A percentile compares a stretch with the other conserved stretches of the same genome.
Conservation (phyloP, 2,797 vertebrate species). For the Alcedo quadribrachys region DNA sequence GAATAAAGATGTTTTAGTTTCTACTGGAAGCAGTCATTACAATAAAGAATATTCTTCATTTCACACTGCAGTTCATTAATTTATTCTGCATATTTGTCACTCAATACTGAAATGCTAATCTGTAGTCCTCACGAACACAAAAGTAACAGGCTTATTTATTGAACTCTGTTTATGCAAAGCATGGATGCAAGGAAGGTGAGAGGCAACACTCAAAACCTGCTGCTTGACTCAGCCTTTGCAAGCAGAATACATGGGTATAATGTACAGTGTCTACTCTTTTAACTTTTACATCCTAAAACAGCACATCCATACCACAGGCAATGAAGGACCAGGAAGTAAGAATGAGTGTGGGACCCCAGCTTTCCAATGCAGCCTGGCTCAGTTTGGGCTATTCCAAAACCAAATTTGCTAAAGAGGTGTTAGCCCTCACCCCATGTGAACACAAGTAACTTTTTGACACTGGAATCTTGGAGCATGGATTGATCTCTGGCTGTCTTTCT, state of each 20-base stretch:
- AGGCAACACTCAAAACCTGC: not conserved
- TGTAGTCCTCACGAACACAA: not conserved
- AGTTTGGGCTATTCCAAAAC: not conserved
- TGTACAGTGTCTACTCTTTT: not conserved
- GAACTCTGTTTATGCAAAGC: not conserved
- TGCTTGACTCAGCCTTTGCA: not conserved
- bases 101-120: not conserved
- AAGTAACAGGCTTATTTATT: not conserved
- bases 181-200: not conserved
- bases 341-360: fast-evolving
- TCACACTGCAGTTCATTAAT: not conserved
- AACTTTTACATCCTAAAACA: not conserved
- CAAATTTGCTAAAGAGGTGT: not conserved
- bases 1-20: conserved; percentile 36
- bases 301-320: not conserved
- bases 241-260: not conserved
- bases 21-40: conserved; percentile 3
- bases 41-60: not conserved
- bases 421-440: not conserved
- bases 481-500: not conserved
- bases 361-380: not conserved
- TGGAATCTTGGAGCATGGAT: not conserved
- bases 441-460: not conserved
- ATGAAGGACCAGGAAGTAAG: not conserved
- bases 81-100: not conserved